Evolutionary conservation across 2,888 invertebrate species (phyloP), one percentile per base, ranked within the genome.

Genomic region (Helicoverpa assulta): DNA sequence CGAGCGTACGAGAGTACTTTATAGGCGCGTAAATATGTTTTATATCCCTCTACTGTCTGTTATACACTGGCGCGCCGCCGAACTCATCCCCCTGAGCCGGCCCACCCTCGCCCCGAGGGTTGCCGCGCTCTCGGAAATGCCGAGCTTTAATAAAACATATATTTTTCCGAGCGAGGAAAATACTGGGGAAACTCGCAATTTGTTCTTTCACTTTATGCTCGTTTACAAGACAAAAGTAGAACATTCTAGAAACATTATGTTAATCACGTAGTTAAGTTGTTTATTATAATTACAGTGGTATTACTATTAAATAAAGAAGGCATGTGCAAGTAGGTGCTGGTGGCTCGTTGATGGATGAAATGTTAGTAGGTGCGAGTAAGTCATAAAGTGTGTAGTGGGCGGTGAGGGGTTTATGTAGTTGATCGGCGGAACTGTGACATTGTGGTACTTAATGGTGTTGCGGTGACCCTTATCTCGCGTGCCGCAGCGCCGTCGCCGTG

Each of bases 21-120:
- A 95, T 95, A 95, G 95, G 95, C 95, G 95, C 95, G 95, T 95
- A 95, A 95, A 95, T 95, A 95, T 95, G 95, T 95, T 95, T 95
- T 95, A 95, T 95, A 95, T 95, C 95, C 94, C 94, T 95, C 95
- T 94, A 95, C 93, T 95, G 95, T 95, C 95, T 95, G 95, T 95
- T 95, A 95, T 95, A 95, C 93, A 95, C 92, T 94, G 95, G 94
- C 93, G 93, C 92, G 93, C 92, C 91, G 91, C 89, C 91, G 89
- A 87, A 87, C 93, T 88, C 89, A 86, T 85, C 87, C 92, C 89
- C 80, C 78, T 67, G 78, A 72, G 75, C 84, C 85, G 71, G 75
- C 86, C 90, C 92, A 84, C 87, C 90, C 89, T 86, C 88, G 86
- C 90, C 90, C 90, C 83, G 92, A 92, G 94, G 94, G 94, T 89